Percentiles rank a stretch among this genome's conserved stretches.
These are phyloP conservation scores for Menidia menidia DNA, from an alignment of 2,797 vertebrate species.

Conservation along the genomic window DNA sequence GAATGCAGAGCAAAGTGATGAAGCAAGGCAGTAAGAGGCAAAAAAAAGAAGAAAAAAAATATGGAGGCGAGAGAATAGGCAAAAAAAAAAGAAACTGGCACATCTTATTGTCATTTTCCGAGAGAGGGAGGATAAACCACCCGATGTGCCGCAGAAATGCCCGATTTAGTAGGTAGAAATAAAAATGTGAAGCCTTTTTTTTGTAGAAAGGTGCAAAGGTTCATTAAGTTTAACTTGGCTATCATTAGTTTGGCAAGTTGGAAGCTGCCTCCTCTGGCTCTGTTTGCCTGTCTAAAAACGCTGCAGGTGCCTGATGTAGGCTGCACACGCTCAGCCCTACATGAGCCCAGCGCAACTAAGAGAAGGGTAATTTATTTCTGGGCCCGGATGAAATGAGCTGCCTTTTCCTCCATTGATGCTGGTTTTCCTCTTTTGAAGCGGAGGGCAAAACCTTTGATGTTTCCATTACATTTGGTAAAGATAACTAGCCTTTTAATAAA, in stretches of 20 bases:
- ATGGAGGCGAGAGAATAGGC: conserved; percentile 5
- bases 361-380: not conserved
- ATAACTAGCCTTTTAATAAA: conserved; percentile 8
- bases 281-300: conserved; percentile 28
- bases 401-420: not conserved
- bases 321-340: not conserved
- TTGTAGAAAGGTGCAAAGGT: not conserved
- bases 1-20: conserved; percentile 68
- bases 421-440: not conserved
- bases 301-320: not conserved
- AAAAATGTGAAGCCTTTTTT: not conserved
- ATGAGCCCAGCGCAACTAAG: not conserved
- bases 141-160: not conserved
- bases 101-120: not conserved
- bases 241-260: conserved; percentile 11
- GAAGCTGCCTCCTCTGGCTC: conserved; percentile 3
- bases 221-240: not conserved
- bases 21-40: conserved; percentile 33
- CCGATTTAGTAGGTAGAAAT: not conserved
- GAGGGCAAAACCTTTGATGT: not conserved
- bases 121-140: not conserved
- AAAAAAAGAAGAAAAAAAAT: conserved; percentile 8
- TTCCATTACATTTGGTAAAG: not conserved
- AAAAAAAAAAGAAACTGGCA: not conserved
- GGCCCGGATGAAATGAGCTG: not conserved